Conservation (phyloP, 2,797 vertebrate genomes). For the Hipposideros larvatus region DNA sequence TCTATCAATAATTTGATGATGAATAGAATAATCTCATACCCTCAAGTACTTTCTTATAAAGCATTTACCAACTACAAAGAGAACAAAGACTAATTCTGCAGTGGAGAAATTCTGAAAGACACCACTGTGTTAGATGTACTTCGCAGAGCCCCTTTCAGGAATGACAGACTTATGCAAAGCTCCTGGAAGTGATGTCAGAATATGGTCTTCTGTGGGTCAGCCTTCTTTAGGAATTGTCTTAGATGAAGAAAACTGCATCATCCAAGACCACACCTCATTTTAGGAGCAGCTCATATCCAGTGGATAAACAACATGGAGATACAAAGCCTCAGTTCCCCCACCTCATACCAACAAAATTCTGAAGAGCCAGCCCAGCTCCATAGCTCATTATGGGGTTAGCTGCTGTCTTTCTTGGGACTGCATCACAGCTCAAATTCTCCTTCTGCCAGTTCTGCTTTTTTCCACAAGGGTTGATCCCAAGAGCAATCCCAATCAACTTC, state of each 20-base stretch:
- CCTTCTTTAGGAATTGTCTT: background rate
- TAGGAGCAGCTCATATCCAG: background rate
- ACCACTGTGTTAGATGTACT: background rate
- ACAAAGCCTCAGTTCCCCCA: background rate
- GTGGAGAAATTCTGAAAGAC: background rate
- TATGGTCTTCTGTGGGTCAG: background rate
- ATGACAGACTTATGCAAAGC: background rate
- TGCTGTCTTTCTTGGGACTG: background rate
- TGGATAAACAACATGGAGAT: background rate
- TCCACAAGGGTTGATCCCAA: background rate
- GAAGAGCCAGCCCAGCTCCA: background rate
- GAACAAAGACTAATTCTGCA: background rate
- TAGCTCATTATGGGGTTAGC: background rate
- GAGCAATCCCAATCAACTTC: background rate
- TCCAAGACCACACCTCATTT: background rate
- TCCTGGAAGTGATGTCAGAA: background rate
- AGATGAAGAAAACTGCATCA: background rate
- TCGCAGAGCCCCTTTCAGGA: background rate
- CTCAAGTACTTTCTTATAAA: background rate
- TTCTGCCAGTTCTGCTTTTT: background rate
- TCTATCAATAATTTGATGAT: slow-evolving; percentile 4
- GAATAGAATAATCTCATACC: background rate
- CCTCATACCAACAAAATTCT: background rate
- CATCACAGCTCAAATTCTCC: background rate
- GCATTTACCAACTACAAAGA: background rate